Evolutionary conservation across 2,113 vertebrate species (phyloP).

Genomic region (Riparia riparia): DNA sequence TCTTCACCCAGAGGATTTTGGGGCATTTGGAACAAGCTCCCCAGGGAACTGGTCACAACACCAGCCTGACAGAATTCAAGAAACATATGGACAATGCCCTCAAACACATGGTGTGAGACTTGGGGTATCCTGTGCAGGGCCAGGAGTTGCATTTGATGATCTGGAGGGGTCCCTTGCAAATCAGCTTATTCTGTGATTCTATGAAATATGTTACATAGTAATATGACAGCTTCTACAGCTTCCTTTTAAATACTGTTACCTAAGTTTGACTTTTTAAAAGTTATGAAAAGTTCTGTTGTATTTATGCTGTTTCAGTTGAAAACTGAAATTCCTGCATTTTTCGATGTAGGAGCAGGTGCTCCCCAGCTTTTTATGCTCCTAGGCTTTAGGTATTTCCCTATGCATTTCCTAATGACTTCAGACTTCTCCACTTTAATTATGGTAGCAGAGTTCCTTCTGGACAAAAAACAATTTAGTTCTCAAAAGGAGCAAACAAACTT

Average conservation of each 20-base stretch:
- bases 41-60: neutral
- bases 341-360: neutral
- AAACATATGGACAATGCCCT: neutral
- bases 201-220: neutral
- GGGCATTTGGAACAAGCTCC: neutral
- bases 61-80: neutral
- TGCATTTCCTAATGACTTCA: neutral
- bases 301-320: neutral
- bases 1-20: fast-evolving
- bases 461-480: neutral
- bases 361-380: neutral
- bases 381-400: neutral
- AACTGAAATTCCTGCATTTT: neutral
- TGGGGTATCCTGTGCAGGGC: neutral
- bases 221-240: neutral
- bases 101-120: neutral
- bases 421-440: neutral
- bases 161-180: neutral
- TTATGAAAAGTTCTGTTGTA: neutral
- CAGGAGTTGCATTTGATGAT: neutral
- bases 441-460: neutral
- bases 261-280: neutral
- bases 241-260: neutral
- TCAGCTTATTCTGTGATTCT: neutral
- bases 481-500: neutral